Percentiles rank a stretch among this genome's conserved stretches.
Conservation (phyloP, 2,888 invertebrate genomes). For the Asteroscopus sphinx region DNA sequence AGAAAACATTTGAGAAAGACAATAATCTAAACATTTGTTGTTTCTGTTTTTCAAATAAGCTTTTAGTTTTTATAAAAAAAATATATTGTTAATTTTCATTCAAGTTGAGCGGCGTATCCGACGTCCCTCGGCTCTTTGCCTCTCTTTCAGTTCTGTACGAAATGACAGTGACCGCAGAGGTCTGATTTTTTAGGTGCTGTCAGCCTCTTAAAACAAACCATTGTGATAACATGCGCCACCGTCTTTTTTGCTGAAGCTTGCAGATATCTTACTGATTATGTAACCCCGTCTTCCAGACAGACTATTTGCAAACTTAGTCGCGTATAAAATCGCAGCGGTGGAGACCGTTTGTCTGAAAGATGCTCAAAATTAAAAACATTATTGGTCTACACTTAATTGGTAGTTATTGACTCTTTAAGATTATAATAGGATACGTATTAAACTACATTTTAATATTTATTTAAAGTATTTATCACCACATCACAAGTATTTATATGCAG, state of each 20-base stretch:
- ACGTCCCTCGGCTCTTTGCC: too few species aligned
- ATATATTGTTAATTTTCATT: too few species aligned
- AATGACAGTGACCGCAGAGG: too few species aligned
- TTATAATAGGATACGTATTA: conserved; percentile 38
- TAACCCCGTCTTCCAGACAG: conserved; percentile 45
- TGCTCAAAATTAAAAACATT: conserved; percentile 21
- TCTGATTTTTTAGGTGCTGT: too few species aligned
- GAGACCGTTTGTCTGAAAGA: conserved; percentile 17
- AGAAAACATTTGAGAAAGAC: too few species aligned
- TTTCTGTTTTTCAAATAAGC: too few species aligned
- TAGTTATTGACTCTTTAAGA: conserved; percentile 39
- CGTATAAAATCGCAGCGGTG: conserved; percentile 36
- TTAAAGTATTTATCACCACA: conserved; percentile 29
- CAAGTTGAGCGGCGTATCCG: too few species aligned
- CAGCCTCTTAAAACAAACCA: conserved; percentile 28
- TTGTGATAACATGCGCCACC: conserved; percentile 30
- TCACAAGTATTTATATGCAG: conserved; percentile 37
- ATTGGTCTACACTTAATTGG: conserved; percentile 30
- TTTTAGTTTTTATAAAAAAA: too few species aligned
- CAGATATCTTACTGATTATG: conserved; percentile 25
- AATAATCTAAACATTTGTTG: too few species aligned
- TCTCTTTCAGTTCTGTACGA: too few species aligned
- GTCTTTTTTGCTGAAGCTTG: conserved; percentile 4
- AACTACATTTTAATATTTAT: conserved; percentile 29
- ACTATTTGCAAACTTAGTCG: conserved; percentile 24